These are phyloP conservation scores for Erethizon dorsatum DNA, from an alignment of 2,797 vertebrate genomes.

Conservation along the genomic window DNA sequence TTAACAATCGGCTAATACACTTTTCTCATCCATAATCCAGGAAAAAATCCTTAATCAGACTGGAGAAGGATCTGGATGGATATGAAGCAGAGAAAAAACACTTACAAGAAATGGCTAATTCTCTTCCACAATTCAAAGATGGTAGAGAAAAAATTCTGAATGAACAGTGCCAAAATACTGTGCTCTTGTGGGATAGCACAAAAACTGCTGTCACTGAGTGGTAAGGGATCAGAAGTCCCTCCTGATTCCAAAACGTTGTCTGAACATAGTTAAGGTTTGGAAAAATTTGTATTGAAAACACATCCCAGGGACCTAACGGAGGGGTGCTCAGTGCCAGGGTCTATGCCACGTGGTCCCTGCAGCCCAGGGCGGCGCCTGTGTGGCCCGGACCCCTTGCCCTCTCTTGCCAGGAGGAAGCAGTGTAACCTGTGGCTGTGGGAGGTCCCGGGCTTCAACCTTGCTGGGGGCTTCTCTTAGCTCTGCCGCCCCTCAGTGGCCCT, in stretches of 20 bases:
- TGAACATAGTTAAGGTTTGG: not conserved
- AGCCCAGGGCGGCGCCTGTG: accelerated
- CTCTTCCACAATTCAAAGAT: slow-evolving; percentile 86
- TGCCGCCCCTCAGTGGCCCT: not conserved
- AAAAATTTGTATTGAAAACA: not conserved
- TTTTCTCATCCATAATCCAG: slow-evolving; percentile 88
- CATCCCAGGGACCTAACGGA: not conserved
- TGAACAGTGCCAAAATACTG: slow-evolving; percentile 87
- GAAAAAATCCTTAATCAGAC: slow-evolving; percentile 92
- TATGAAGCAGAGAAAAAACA: slow-evolving; percentile 91
- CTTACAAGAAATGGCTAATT: slow-evolving; percentile 88
- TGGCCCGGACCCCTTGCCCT: not conserved
- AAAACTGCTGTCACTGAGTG: slow-evolving; percentile 91
- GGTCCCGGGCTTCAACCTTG: not conserved
- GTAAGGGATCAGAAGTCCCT: slow-evolving; percentile 86
- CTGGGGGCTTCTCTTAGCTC: not conserved
- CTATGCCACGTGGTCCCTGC: not conserved
- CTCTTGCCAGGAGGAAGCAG: not conserved
- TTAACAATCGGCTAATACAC: not conserved
- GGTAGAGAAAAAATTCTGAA: slow-evolving; percentile 84
- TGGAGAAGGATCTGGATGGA: slow-evolving; percentile 92
- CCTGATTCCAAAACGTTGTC: slow-evolving; percentile 1
- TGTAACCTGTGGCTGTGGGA: accelerated
- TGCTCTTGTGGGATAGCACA: slow-evolving; percentile 92
- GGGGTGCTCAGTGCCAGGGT: no score